A percentile compares a stretch with the other conserved stretches of the same genome.
Evolutionary conservation across 2,888 invertebrate species (phyloP).

Genomic region (Campoletis raptor): DNA sequence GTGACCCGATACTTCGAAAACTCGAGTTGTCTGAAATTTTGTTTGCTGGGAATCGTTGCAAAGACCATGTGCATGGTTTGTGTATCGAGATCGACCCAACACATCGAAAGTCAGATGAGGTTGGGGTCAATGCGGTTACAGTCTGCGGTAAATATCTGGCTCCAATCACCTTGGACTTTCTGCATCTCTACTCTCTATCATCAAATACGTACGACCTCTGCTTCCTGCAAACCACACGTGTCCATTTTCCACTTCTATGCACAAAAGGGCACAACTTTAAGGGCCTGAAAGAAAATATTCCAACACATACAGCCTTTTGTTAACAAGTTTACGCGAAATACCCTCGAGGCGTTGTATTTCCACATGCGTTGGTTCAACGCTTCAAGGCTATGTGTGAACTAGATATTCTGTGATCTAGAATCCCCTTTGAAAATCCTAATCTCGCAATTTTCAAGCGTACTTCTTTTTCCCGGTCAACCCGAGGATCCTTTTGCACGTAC

Average conservation of each 20-base stretch:
- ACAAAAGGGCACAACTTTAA: background rate
- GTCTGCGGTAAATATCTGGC: constrained; percentile 61
- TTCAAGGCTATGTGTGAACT: background rate
- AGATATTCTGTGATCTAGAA: background rate
- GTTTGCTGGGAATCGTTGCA: background rate
- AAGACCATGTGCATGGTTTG: background rate
- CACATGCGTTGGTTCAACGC: background rate
- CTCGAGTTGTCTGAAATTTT: background rate
- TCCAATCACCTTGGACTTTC: constrained; percentile 51
- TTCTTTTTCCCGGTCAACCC: background rate
- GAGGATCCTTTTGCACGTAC: background rate
- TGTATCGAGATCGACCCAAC: constrained; percentile 38
- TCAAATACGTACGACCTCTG: constrained; percentile 3
- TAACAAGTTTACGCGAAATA: background rate
- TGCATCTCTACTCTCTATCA: constrained; percentile 28
- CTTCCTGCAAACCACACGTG: constrained; percentile 15
- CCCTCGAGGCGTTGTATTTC: background rate
- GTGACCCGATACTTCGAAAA: background rate
- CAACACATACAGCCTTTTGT: background rate
- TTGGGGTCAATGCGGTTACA: constrained; percentile 34
- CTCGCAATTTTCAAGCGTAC: background rate
- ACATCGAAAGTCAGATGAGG: constrained; percentile 34
- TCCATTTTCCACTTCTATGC: background rate
- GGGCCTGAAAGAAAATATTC: background rate
- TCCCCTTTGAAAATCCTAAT: background rate